These are phyloP conservation scores for Drosophila neonasuta DNA, from an alignment of 2,888 invertebrate genomes.

Conservation along the genomic window DNA sequence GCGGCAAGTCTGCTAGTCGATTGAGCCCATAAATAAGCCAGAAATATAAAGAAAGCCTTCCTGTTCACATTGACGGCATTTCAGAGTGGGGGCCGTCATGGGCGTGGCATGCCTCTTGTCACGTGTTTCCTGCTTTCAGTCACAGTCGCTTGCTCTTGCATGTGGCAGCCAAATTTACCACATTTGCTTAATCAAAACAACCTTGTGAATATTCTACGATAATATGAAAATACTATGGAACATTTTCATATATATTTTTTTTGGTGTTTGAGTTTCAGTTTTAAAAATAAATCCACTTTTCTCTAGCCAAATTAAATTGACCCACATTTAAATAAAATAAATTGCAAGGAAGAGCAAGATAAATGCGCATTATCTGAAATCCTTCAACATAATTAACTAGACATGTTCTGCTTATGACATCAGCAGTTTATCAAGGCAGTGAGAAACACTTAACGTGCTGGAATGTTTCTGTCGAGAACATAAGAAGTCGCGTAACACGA, in stretches of 20 bases:
- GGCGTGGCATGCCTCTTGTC: constrained; percentile 35
- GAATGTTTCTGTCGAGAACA: constrained; percentile 5
- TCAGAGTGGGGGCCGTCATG: constrained; percentile 22
- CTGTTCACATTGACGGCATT: constrained; percentile 35
- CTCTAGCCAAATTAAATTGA: background rate
- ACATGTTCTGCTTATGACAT: constrained; percentile 4
- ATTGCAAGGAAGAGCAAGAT: background rate
- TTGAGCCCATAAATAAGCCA: constrained; percentile 49
- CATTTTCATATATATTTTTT: background rate
- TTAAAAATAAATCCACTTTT: too few species aligned
- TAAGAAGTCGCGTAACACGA: constrained; percentile 1
- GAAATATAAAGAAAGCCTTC: constrained; percentile 21
- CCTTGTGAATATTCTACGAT: background rate
- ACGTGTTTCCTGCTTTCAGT: constrained; percentile 35
- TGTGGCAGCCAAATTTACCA: constrained; percentile 6
- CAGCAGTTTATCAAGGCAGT: constrained; percentile 6
- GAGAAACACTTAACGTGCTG: background rate
- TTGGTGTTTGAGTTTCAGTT: background rate
- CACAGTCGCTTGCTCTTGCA: constrained; percentile 34
- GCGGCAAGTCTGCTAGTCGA: constrained; percentile 40
- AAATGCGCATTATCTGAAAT: background rate
- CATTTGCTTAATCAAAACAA: background rate
- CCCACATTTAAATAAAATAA: background rate
- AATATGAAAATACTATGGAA: background rate
- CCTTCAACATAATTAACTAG: constrained; percentile 24